These are phyloP conservation scores for Melipona beecheii DNA, from an alignment of 2,888 invertebrate species.

Conservation along the genomic window DNA sequence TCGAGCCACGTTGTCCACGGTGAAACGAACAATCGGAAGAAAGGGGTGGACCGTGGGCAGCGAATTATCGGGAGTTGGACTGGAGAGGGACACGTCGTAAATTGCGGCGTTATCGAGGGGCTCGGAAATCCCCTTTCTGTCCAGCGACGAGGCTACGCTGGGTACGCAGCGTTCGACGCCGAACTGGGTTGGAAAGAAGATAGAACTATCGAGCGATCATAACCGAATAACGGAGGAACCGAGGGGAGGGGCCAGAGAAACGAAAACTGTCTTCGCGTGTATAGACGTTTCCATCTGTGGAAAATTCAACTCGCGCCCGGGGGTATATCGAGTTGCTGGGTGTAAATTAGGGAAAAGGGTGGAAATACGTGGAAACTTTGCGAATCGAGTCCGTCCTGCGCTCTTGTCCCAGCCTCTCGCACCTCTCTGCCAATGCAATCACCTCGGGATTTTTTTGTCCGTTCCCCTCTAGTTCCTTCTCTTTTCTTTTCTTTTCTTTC, in stretches of 20 bases:
- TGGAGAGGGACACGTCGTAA: slow-evolving; percentile 64
- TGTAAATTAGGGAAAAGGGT: slow-evolving; percentile 77
- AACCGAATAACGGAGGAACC: neutral
- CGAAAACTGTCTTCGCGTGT: slow-evolving; percentile 6
- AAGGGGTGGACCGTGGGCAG: neutral
- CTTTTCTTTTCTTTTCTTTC: neutral
- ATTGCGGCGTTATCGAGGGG: slow-evolving; percentile 74
- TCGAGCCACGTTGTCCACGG: neutral
- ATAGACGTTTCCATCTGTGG: neutral
- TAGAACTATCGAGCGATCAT: slow-evolving; percentile 10
- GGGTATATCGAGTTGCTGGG: slow-evolving; percentile 69
- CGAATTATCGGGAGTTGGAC: slow-evolving; percentile 13
- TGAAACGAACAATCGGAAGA: slow-evolving; percentile 11
- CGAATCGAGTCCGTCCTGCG: slow-evolving; percentile 11
- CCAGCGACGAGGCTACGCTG: slow-evolving; percentile 63
- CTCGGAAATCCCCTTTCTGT: slow-evolving; percentile 50
- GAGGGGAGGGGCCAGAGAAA: neutral
- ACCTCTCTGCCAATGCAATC: neutral
- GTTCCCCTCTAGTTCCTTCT: neutral
- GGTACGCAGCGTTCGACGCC: slow-evolving; percentile 60
- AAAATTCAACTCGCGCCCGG: slow-evolving; percentile 51
- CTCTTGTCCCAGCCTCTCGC: neutral
- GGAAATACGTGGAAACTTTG: slow-evolving; percentile 66
- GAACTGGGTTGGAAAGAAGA: slow-evolving; percentile 13
- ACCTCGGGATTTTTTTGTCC: neutral